Evolutionary conservation across 1,140 invertebrate genomes (phyloP).

Genomic region (Episyrphus balteatus): DNA sequence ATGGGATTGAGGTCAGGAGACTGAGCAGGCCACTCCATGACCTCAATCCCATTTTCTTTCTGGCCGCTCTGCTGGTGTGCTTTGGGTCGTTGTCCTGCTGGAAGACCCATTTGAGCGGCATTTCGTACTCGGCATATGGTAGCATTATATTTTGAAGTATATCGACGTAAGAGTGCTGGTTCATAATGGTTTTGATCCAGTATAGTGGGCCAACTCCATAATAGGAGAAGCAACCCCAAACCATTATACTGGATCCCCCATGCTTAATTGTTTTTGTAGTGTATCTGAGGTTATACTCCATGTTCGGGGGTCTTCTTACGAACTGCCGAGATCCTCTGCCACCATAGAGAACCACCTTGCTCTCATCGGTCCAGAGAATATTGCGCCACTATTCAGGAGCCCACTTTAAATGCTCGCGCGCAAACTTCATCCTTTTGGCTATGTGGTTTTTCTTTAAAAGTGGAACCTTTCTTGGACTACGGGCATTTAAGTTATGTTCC

Average conservation of each 20-base stretch:
- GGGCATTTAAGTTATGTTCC: neutral
- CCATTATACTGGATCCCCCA: slow-evolving; percentile 13
- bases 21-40: no score
- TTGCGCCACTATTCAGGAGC: slow-evolving; percentile 6
- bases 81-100: no score
- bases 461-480: slow-evolving; percentile 4
- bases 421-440: neutral
- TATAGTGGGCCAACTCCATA: slow-evolving; percentile 10
- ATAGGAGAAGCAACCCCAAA: slow-evolving; percentile 17
- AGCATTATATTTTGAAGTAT: slow-evolving; percentile 15
- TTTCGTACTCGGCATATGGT: slow-evolving; percentile 13
- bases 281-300: slow-evolving; percentile 9
- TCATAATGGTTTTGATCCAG: slow-evolving; percentile 12
- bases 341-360: slow-evolving; percentile 7
- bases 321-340: slow-evolving; percentile 6
- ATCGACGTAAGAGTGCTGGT: slow-evolving; percentile 10
- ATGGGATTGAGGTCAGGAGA: slow-evolving; percentile 29
- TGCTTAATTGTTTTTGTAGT: slow-evolving; percentile 17
- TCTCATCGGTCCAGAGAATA: slow-evolving; percentile 5
- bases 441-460: slow-evolving; percentile 4
- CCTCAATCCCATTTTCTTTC: slow-evolving; percentile 10
- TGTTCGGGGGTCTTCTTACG: slow-evolving; percentile 8
- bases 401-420: slow-evolving; percentile 4
- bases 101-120: no score
- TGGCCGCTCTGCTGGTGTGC: slow-evolving; percentile 12